phyloP scores from a whole-genome alignment of 1,140 invertebrate genomes.

The Papilio helenus region DNA sequence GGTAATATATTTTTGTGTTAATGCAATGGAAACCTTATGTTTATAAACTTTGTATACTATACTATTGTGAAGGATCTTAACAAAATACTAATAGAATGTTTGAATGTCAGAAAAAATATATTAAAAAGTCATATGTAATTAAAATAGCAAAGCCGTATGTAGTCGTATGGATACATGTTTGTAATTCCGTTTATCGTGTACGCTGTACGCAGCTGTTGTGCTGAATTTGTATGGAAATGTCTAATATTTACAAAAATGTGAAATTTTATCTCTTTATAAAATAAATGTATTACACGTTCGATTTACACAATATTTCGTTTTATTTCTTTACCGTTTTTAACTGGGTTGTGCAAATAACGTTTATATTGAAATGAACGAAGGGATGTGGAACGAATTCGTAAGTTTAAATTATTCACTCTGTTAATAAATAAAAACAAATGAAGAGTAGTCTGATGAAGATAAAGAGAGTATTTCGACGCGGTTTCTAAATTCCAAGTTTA shows the following conservation, averaged over 20 bases:
- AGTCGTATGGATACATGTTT: conserved; percentile 61
- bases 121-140: conserved; percentile 31
- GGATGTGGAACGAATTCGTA: no score
- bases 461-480: no score
- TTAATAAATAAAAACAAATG: no score
- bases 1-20: neutral
- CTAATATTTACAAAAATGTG: conserved; percentile 78
- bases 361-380: no score
- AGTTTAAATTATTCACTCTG: no score
- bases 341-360: no score
- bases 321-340: conserved; percentile 44
- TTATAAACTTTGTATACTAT: conserved; percentile 6
- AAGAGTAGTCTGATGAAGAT: no score
- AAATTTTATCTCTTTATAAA: conserved; percentile 82
- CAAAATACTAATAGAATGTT: conserved; percentile 19
- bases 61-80: neutral
- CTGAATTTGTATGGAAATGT: conserved; percentile 73
- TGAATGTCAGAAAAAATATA: conserved; percentile 16
- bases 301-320: conserved; percentile 68
- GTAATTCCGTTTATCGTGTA: conserved; percentile 59
- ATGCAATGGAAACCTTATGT: neutral
- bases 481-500: neutral
- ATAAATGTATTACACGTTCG: conserved; percentile 81
- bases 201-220: conserved; percentile 59
- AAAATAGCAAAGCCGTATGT: conserved; percentile 50